These are phyloP conservation scores for Glyphotaelius pellucidus DNA, from an alignment of 2,888 invertebrate species.

Conservation along the genomic window DNA sequence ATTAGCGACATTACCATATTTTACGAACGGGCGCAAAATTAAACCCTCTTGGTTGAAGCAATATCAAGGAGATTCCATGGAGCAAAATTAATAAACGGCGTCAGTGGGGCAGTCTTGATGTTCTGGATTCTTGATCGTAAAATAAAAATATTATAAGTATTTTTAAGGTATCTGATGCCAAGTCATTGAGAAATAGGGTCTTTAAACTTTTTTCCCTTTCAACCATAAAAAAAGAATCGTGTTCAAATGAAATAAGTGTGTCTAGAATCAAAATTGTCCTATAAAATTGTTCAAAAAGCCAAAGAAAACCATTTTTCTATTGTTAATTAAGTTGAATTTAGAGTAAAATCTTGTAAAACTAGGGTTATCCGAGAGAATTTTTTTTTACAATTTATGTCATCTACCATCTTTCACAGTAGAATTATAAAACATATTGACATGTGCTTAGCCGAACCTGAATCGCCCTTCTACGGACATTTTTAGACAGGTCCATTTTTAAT, in stretches of 20 bases:
- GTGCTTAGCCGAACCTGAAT: no score
- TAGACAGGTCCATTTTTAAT: no score
- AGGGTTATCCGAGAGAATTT: no score
- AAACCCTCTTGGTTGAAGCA: slow-evolving; percentile 52
- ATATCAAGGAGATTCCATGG: slow-evolving; percentile 44
- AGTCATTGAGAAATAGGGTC: background rate
- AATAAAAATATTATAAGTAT: background rate
- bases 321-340: no score
- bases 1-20: slow-evolving; percentile 65
- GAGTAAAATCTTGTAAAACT: no score
- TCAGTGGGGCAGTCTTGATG: background rate
- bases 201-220: background rate
- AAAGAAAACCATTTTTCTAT: background rate
- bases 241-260: no score
- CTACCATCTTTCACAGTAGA: no score
- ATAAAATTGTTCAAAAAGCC: background rate
- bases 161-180: background rate
- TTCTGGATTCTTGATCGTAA: background rate
- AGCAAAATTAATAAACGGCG: slow-evolving; percentile 10
- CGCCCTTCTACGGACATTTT: no score
- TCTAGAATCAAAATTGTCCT: no score
- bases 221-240: no score
- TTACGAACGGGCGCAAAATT: slow-evolving; percentile 62
- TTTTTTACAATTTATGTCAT: no score
- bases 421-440: no score